phyloP scores from a whole-genome alignment of 1,140 invertebrate genomes.

The Triops longicaudatus region DNA sequence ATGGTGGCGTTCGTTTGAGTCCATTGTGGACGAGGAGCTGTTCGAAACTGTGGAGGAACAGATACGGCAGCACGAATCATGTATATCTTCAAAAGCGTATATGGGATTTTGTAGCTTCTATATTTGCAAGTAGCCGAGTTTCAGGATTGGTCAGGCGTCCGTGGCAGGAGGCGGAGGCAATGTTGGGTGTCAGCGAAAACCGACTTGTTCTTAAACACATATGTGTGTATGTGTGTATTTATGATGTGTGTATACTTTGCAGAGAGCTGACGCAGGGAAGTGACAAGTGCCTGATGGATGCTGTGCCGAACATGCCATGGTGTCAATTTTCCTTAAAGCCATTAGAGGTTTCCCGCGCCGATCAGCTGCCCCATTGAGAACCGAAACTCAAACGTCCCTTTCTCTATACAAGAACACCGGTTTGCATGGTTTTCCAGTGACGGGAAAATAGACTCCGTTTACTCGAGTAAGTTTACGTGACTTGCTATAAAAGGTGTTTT shows the following conservation, averaged over 20 bases:
- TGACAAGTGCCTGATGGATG: constrained; percentile 14
- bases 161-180: not conserved
- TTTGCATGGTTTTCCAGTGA: no score
- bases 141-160: not conserved
- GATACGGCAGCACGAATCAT: not conserved
- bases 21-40: not conserved
- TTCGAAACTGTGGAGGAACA: not conserved
- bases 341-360: not conserved
- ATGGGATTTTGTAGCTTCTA: not conserved
- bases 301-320: not conserved
- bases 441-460: no score
- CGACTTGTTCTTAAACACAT: not conserved
- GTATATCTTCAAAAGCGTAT: not conserved
- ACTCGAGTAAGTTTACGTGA: no score
- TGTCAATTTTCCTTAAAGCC: not conserved
- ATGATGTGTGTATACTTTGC: constrained; percentile 8
- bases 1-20: not conserved
- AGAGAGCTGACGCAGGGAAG: not conserved
- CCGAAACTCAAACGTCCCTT: no score
- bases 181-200: not conserved
- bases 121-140: not conserved
- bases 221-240: not conserved
- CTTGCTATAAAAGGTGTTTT: no score
- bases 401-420: no score
- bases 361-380: not conserved